Conservation (phyloP, 2,888 invertebrate species). For the Matsumyia berberina region DNA sequence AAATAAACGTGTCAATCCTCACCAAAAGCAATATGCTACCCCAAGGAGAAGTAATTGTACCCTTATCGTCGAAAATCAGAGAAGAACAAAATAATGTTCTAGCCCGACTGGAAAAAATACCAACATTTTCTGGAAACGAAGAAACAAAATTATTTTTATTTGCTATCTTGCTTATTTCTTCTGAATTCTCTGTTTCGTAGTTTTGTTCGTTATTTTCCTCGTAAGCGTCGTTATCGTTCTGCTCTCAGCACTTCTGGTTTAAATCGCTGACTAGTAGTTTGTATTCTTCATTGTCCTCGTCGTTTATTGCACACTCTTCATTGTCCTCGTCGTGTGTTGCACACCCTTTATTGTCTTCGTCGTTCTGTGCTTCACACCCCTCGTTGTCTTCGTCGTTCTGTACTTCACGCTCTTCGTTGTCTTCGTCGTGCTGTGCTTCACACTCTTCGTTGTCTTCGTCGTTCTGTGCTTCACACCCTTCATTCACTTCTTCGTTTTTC, state of each 20-base stretch:
- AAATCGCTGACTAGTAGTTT: no score
- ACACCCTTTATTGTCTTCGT: neutral
- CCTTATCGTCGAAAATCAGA: no score
- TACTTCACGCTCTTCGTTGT: neutral
- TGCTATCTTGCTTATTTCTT: constrained; percentile 14
- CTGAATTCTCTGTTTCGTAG: neutral
- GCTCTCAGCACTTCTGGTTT: neutral
- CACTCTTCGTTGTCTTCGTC: neutral
- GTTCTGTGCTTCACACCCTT: neutral
- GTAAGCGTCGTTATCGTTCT: neutral
- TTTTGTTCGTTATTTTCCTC: no score
- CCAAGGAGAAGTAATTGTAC: no score
- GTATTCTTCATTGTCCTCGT: neutral
- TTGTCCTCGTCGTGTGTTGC: neutral
- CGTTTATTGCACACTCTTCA: neutral
- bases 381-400: neutral
- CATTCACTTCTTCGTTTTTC: no score
- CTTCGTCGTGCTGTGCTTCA: neutral
- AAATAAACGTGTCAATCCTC: no score
- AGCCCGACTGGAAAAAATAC: no score
- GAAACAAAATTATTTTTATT: neutral
- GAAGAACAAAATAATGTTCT: no score
- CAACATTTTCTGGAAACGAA: no score
- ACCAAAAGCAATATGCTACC: no score
- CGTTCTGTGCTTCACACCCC: neutral